Percentiles rank a stretch among this genome's conserved stretches.
phyloP scores from a whole-genome alignment of 2,113 vertebrate species.

The Holacanthus passer region DNA sequence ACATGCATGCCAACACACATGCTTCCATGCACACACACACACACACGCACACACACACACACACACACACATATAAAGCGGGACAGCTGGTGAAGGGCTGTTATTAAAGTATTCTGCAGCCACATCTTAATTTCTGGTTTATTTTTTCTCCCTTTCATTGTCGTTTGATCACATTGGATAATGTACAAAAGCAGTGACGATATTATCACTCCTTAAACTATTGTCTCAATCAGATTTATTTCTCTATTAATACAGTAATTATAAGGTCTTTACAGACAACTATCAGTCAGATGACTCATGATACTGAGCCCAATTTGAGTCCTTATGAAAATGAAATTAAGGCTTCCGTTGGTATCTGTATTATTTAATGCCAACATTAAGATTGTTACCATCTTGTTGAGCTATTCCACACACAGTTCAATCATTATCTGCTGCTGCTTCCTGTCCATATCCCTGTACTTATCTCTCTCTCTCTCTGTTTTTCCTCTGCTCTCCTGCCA shows the following conservation, averaged over 20 bases:
- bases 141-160: constrained; percentile 1
- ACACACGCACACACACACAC: constrained; percentile 11
- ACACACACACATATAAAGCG: not conserved
- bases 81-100: constrained; percentile 13
- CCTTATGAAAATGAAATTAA: not conserved
- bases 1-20: constrained; percentile 34
- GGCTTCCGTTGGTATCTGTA: not conserved
- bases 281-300: constrained; percentile 12
- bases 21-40: constrained; percentile 17
- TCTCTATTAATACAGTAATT: not conserved
- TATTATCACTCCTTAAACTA: not conserved
- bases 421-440: constrained; percentile 16
- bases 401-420: not conserved
- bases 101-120: constrained; percentile 17
- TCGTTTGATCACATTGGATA: not conserved
- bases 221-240: not conserved
- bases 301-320: constrained; percentile 4
- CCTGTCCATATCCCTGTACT: constrained; percentile 27
- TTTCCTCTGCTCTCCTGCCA: constrained; percentile 38
- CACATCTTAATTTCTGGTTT: constrained; percentile 21
- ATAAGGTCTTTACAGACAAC: constrained; percentile 2
- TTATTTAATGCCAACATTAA: not conserved
- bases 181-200: constrained; percentile 1
- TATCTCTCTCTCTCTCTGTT: constrained; percentile 15
- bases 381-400: constrained; percentile 1